Evolutionary conservation across 2,113 vertebrate genomes (phyloP).

Genomic region (Ammodytes marinus): DNA sequence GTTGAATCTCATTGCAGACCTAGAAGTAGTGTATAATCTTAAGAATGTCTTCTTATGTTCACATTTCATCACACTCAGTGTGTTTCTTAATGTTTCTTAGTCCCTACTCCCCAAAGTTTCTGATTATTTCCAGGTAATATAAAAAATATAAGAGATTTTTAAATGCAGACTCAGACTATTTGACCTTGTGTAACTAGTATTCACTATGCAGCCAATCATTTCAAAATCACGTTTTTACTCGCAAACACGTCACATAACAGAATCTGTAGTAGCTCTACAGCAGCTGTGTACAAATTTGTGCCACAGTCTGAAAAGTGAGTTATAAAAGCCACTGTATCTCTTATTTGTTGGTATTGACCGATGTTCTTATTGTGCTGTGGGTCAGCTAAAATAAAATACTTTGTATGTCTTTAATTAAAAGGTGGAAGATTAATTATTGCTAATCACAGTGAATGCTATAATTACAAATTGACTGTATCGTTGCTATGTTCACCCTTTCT

Average conservation of each 20-base stretch:
- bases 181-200: too few relatives aligned
- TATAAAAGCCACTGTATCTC: slow-evolving; percentile 43
- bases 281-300: not conserved
- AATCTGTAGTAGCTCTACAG: not conserved
- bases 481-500: slow-evolving; percentile 1
- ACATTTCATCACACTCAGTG: too few relatives aligned
- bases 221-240: not conserved
- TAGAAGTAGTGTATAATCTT: too few relatives aligned
- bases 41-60: too few relatives aligned
- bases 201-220: too few relatives aligned
- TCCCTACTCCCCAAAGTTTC: too few relatives aligned
- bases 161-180: too few relatives aligned
- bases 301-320: not conserved
- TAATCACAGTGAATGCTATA: slow-evolving; percentile 42
- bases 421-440: slow-evolving; percentile 22
- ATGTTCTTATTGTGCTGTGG: slow-evolving; percentile 6
- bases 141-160: too few relatives aligned
- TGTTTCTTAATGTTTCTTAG: too few relatives aligned
- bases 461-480: slow-evolving; percentile 52
- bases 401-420: slow-evolving; percentile 61
- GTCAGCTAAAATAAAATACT: slow-evolving; percentile 33
- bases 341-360: slow-evolving; percentile 47
- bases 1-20: too few relatives aligned
- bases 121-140: too few relatives aligned
- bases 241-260: not conserved